Evolutionary conservation across 2,113 vertebrate species (phyloP).

Genomic region (Emydocephalus ijimae): DNA sequence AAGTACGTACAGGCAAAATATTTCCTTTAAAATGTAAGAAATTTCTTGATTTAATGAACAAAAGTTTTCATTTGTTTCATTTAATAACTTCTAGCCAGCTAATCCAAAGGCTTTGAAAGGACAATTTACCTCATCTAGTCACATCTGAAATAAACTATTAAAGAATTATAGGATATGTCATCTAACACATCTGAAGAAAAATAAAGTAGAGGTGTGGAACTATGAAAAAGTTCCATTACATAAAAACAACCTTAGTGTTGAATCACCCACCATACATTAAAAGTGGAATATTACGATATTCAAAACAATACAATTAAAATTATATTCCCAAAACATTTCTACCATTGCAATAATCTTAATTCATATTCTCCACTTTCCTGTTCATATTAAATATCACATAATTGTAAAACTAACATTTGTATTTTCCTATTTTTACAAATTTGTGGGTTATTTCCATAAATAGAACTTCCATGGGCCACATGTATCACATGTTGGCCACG

Average conservation of each 20-base stretch:
- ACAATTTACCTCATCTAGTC: not conserved
- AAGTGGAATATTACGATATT: not conserved
- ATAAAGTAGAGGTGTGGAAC: not conserved
- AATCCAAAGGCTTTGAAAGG: not conserved
- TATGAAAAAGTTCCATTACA: not conserved
- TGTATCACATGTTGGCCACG: too few species aligned
- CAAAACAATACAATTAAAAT: not conserved
- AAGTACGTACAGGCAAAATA: not conserved
- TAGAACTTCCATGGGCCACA: not conserved
- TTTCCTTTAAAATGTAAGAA: not conserved
- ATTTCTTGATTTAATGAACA: not conserved
- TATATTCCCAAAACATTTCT: not conserved
- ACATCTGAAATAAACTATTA: not conserved
- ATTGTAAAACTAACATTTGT: not conserved
- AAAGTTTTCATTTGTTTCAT: not conserved
- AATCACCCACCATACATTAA: not conserved
- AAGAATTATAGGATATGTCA: not conserved
- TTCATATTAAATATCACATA: not conserved
- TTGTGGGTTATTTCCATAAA: not conserved
- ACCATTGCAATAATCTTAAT: not conserved
- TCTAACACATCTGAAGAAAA: not conserved
- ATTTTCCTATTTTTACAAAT: not conserved
- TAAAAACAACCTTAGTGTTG: not conserved
- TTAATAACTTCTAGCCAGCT: not conserved
- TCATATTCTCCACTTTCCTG: not conserved